Base-by-base conservation (phyloP, 2,113 vertebrate genomes). In the Sturnira hondurensis region DNA sequence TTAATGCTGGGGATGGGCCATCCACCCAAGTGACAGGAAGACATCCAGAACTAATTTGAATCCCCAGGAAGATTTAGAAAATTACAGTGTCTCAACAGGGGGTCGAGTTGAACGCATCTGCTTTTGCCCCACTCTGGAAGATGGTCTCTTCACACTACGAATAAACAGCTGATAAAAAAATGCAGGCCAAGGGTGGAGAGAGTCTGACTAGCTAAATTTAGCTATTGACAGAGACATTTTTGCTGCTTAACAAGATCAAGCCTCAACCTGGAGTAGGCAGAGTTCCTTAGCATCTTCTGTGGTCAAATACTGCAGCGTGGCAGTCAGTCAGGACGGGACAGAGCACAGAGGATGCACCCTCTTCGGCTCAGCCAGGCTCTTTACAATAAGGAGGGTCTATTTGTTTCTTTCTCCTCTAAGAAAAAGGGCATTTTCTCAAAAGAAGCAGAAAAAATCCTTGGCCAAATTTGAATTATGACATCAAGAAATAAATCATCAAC, bases 31-130 rank as follows among this genome's bases (percentile, higher is more conserved):
- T 31, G 88, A 97, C 91, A 97, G 68, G 38, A 88, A 96, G 91
- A 33, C 33, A 89, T 92, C 82, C 93, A 94, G 94, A 93, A 96
- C 82, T 95, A 96, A 97, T 95, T 31, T 94, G 74, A 94, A 76
- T 91, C 74, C 43, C 86, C 65, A 63, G 89, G 91, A 89, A 96
- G 78, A 95, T 67, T 96, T 93, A 81, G 89, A 95, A 96, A 94
- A 96, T 73, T 52, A 80, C 82, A 85, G 63, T 89, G 77, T 82
- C 73, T 81, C 63, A n/a, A 43, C 38, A 22, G 56, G 61, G 36
- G 94, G 73, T 50, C 86, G 54, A 90, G 50, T 47, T 56, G 88
- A 95, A 86, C 83, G 76, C 89, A 65, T 92, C 87, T 88, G 38
- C 36, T 70, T 90, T 77, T 74, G 90, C 77, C 85, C 71, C 77